Base-by-base conservation (phyloP, 1,140 invertebrate genomes). In the Ptiloglossa arizonensis region DNA sequence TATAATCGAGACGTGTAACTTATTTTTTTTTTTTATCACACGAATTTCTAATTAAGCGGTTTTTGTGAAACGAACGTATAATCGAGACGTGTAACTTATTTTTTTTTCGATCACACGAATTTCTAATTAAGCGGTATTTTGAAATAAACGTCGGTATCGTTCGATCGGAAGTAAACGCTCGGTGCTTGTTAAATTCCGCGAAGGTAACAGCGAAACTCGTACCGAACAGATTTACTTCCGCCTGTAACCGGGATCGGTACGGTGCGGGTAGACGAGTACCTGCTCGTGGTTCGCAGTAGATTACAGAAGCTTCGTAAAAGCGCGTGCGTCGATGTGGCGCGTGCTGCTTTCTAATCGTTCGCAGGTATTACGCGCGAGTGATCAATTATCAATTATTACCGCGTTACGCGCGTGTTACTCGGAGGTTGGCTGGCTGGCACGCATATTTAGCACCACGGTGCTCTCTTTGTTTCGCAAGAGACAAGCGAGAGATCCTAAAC, bases 321-420 rank as follows among this genome's bases (percentile, higher is more conserved):
- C 32, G 29, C 19, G 13, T 59, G 15, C 27, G 6, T 41, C 22
- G 44, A 17, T 11, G 17, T 13, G n/a, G 50, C 32, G 15, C 8
- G 24, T 35, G 22, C 41, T 35, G 41, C 59, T 73, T 63, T 63
- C 54, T 46, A 59, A 71, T 24, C 13, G 19, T 22, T 48, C 9
- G 57, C 70, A 6, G 32, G 71, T 74, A 64, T 74, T 74, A 64
- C 71, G 48, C 24, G 60, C 13, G 1, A 22, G 0, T 29, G 22
- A 63, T 52, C 27, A 64, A 54, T 74, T 74, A 74, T 64, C 60
- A 66, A 74, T 74, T 69, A 69, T 56, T 56, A 50, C 29, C 13
- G n/a, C 44, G 44, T 72, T 50, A 71, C 19, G 27, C 17, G 17
- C 29, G 3, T 19, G 9, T 22, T 41, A 54, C 22, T 35, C 24